Percentiles rank a stretch among this genome's conserved stretches.
Evolutionary conservation across 37 sponge, comb jelly and placozoan genomes (phyloP).

Genomic region (Geodia barretti): DNA sequence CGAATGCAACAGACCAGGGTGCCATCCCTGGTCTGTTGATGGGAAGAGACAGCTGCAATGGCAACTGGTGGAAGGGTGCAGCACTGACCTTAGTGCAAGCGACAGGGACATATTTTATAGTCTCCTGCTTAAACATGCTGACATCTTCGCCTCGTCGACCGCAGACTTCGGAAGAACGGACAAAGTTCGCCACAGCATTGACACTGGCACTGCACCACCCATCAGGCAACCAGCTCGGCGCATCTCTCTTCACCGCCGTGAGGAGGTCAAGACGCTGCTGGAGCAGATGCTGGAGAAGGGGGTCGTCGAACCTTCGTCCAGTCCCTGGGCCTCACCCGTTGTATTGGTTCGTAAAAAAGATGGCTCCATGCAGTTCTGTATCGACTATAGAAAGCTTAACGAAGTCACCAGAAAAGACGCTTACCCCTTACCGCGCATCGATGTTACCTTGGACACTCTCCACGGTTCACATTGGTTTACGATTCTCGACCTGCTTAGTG

Average conservation of each 20-base stretch:
- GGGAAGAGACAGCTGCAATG: neutral
- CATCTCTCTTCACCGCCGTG: neutral
- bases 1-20: neutral
- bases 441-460: slow-evolving; percentile 12
- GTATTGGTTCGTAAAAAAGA: neutral
- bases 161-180: slow-evolving; percentile 7
- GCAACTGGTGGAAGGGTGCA: neutral
- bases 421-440: slow-evolving; percentile 25
- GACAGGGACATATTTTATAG: slow-evolving; percentile 4
- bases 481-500: slow-evolving; percentile 29
- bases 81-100: neutral
- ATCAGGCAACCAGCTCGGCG: slow-evolving; percentile 18
- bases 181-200: neutral
- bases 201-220: slow-evolving; percentile 13
- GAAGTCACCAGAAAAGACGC: slow-evolving; percentile 9
- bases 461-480: slow-evolving; percentile 12
- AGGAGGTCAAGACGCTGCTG: neutral
- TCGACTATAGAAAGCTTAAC: slow-evolving; percentile 28
- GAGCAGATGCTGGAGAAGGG: slow-evolving; percentile 20
- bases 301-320: slow-evolving; percentile 8
- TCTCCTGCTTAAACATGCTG: neutral
- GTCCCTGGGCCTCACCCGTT: slow-evolving; percentile 22
- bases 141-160: neutral
- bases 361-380: slow-evolving; percentile 11
- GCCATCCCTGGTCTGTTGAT: neutral